Conservation (phyloP, 2,888 invertebrate species). For the Coronaproctus castanopsis region DNA sequence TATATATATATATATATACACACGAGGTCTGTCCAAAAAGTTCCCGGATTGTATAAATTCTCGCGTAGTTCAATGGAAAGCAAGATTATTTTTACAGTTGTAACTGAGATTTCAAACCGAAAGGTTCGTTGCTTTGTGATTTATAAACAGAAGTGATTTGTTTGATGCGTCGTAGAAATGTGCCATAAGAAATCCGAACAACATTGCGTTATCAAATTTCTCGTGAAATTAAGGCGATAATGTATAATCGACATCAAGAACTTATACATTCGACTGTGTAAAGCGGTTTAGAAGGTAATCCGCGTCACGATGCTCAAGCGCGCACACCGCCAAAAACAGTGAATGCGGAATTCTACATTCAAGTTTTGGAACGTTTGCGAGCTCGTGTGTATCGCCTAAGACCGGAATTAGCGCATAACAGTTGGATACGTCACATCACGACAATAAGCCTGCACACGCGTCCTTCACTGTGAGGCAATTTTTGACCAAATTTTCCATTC, state of each 20-base stretch:
- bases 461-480: constrained; percentile 13
- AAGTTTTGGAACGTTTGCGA: constrained; percentile 6
- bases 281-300: background rate
- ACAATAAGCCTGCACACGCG: constrained; percentile 18
- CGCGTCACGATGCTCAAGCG: background rate
- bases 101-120: background rate
- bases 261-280: background rate
- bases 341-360: constrained; percentile 7
- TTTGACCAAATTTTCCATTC: constrained; percentile 18
- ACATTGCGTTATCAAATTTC: background rate
- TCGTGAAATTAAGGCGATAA: background rate
- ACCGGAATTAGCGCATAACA: constrained; percentile 15
- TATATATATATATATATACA: too few relatives aligned
- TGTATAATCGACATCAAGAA: background rate
- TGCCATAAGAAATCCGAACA: background rate
- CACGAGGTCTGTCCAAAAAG: too few relatives aligned
- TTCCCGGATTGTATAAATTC: too few relatives aligned
- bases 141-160: background rate
- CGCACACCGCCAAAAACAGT: constrained; percentile 1
- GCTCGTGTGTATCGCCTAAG: constrained; percentile 12
- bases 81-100: background rate
- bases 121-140: background rate
- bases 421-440: constrained; percentile 20
- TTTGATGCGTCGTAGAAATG: background rate
- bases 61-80: background rate